Percentiles rank a stretch among this genome's conserved stretches.
Evolutionary conservation across 2,888 invertebrate species (phyloP).

Genomic region (Dyspetes luteomarginatus): DNA sequence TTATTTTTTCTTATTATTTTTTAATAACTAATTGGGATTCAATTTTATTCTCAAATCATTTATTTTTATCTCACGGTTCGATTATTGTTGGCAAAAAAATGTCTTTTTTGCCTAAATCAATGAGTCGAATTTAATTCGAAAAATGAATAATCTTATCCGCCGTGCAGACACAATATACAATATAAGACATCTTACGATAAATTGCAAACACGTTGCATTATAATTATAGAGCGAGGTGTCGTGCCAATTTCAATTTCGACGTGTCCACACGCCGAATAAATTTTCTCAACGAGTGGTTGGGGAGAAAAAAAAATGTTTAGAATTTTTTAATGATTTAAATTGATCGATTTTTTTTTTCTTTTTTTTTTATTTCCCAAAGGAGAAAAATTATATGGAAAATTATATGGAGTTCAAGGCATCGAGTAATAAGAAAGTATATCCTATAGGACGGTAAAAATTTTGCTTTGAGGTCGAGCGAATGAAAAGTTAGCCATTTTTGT

Average conservation of each 20-base stretch:
- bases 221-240: constrained; percentile 59
- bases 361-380: background rate
- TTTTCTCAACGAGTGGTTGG: background rate
- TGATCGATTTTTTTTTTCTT: background rate
- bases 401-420: constrained; percentile 1
- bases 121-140: background rate
- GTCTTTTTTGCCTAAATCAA: background rate
- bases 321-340: background rate
- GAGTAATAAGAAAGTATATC: constrained; percentile 12
- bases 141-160: constrained; percentile 9
- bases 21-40: too few species aligned
- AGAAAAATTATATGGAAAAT: background rate
- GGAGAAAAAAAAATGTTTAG: background rate
- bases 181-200: background rate
- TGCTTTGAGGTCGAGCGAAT: constrained; percentile 30
- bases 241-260: constrained; percentile 55
- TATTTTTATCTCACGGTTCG: too few species aligned
- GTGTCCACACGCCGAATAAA: constrained; percentile 5
- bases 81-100: background rate
- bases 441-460: constrained; percentile 20
- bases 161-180: constrained; percentile 17
- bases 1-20: background rate
- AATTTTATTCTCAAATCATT: background rate
- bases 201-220: constrained; percentile 26
- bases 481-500: background rate